Evolutionary conservation across 2,113 vertebrate species (phyloP), one percentile per base, ranked within the genome.

Genomic region (Brachyistius frenatus): DNA sequence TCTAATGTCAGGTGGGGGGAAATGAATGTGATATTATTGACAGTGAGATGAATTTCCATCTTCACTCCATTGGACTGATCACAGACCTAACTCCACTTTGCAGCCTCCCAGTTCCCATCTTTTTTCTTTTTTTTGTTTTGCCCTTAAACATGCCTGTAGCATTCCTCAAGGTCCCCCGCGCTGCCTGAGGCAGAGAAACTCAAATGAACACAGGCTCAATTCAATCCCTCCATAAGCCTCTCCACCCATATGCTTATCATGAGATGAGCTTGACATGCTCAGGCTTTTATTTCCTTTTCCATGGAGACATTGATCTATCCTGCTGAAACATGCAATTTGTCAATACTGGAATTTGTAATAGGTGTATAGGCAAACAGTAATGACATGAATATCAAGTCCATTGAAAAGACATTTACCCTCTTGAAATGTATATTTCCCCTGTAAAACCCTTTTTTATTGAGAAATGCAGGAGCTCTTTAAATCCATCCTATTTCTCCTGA

Each of bases 141-240:
- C 84, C 88, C 78, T 85, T 86, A 89, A 93, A 93, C 84, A 79
- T 11, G 93, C 93, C 94, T 86, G 87, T 88, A 92, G 94, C 92
- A 31, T 85, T 93, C 86, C 90, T 94, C 72, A 74, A 91, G 85
- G 87, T 90, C 86, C 85, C 69, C 83, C 3, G 23, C 58, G 80
- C 79, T 85, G 92, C 93, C 93, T 3, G 69, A 91, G 93, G 93
- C 92, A 74, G 73, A 90, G 86, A 81, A 87, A 88, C 87, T 86
- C 80, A 0, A 54, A 65, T 87, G 76, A 84, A 81, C 78, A 86
- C 33, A 5, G 63, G 74, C 78, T 77, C 62, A 61, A 80, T 88
- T 80, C 86, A 66, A 70, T 86, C 67, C 80, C 70, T 83, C 66
- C 77, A 62, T 54, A 71, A 80, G 68, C 76, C 73, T 72, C 78